These are phyloP conservation scores for Coryphaenoides rupestris DNA, from an alignment of 2,113 vertebrate species.

Conservation along the genomic window DNA sequence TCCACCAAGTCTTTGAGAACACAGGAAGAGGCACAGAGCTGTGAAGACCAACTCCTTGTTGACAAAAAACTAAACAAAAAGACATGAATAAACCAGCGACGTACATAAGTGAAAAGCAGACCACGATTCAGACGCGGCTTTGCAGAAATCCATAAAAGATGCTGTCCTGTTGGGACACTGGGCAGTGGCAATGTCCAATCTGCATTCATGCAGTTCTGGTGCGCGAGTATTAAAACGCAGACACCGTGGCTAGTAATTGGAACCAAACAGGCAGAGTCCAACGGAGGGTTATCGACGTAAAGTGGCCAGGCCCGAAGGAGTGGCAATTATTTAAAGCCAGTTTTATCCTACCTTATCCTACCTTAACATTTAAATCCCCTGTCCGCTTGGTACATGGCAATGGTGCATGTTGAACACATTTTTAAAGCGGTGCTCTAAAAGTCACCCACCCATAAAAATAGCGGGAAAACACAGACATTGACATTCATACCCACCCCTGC, in stretches of 20 bases:
- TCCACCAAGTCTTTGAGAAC: too few relatives aligned
- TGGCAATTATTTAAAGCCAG: conserved; percentile 12
- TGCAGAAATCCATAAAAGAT: conserved; percentile 46
- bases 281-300: conserved; percentile 32
- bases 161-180: conserved; percentile 32
- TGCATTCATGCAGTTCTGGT: conserved; percentile 33
- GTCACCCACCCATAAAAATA: conserved; percentile 1
- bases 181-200: conserved; percentile 42
- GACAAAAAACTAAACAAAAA: conserved; percentile 25
- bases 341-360: background rate
- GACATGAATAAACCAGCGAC: conserved; percentile 49
- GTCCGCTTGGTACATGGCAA: background rate
- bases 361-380: conserved; percentile 20
- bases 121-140: conserved; percentile 16
- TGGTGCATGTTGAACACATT: conserved; percentile 11
- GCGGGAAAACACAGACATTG: conserved; percentile 25
- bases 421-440: conserved; percentile 13
- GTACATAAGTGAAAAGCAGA: conserved; percentile 12
- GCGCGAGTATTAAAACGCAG: conserved; percentile 27
- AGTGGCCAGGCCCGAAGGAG: conserved; percentile 24
- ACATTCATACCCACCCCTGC: conserved; percentile 5
- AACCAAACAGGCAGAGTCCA: conserved; percentile 35
- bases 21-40: background rate
- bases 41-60: conserved; percentile 41
- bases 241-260: conserved; percentile 30